Conservation (phyloP, 2,888 invertebrate species). For the Pimpla rufipes region DNA sequence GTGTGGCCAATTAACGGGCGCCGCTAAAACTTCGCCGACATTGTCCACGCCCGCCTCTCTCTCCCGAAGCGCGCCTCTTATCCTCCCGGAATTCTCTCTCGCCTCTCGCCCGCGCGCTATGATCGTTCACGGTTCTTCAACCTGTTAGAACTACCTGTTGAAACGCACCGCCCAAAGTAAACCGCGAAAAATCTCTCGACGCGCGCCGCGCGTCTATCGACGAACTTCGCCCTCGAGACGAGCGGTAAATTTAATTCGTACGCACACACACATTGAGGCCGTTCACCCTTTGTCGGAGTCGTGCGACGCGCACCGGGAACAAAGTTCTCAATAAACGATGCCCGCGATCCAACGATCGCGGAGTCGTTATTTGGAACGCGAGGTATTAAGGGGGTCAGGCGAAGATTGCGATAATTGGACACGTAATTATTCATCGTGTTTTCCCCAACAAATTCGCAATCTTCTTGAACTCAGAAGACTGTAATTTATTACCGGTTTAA, state of each 20-base stretch:
- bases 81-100: conserved; percentile 43
- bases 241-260: neutral
- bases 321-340: conserved; percentile 12
- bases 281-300: neutral
- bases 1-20: conserved; percentile 53
- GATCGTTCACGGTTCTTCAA: conserved; percentile 67
- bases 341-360: no score
- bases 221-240: neutral
- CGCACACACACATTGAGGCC: no score
- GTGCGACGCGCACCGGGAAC: neutral
- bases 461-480: neutral
- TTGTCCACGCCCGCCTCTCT: conserved; percentile 51
- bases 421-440: neutral
- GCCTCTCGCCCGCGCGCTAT: conserved; percentile 35
- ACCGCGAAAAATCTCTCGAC: conserved; percentile 6
- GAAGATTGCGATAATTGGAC: conserved; percentile 1
- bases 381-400: conserved; percentile 5
- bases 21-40: conserved; percentile 60
- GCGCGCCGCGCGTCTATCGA: neutral
- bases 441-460: neutral
- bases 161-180: conserved; percentile 23
- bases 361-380: neutral
- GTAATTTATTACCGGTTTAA: neutral
- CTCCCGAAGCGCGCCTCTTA: conserved; percentile 16
- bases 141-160: conserved; percentile 71